Evolutionary conservation across 1,140 invertebrate genomes (phyloP), one percentile per base, ranked within the genome.

Genomic region (Cyrtorhinus lividipennis): DNA sequence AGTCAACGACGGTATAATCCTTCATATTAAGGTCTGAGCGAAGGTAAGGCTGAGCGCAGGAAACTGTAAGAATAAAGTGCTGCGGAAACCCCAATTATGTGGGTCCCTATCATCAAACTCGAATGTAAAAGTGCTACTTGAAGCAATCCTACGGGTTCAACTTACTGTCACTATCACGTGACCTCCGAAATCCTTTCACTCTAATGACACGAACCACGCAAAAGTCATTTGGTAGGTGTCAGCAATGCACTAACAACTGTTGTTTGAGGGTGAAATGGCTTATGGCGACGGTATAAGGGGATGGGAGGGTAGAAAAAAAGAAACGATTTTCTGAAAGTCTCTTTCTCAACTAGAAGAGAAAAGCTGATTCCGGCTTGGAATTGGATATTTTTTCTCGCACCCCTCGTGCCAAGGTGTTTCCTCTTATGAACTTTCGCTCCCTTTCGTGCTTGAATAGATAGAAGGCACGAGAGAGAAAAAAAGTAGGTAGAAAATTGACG

Each of bases 141-240:
- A 15, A 38, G 30, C 30, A 15, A 38, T 38, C 30, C 30, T 38
- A 38, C 5, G 30, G 5, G 5, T 38, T 38, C 15, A n/a, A n/a
- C n/a, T 15, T 38, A 8, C 30, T 38, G 30, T 38, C 30, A 38
- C 30, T 8, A 38, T 38, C 30, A 38, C 30, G 30, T 38, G 30
- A 38, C 30, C 15, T 5, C 30, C 5, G 20, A 53, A 53, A 53
- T 13, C 3, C 12, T 22, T 53, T 53, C 20, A 12, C 5, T 15
- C 48, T 53, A 53, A 53, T 53, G 48, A 53, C 48, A 22, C 48
- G 48, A 53, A 15, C 20, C 48, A 53, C 48, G 48, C 48, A 20
- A 53, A 53, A 53, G 48, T 53, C 48, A 53, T 53, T 53, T 53
- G 18, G 48, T 53, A 53, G 48, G 48, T 53, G 48, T 53, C 48